A percentile compares a stretch with the other conserved stretches of the same genome.
phyloP scores from a whole-genome alignment of 2,113 vertebrate species.

The Panthera tigris region DNA sequence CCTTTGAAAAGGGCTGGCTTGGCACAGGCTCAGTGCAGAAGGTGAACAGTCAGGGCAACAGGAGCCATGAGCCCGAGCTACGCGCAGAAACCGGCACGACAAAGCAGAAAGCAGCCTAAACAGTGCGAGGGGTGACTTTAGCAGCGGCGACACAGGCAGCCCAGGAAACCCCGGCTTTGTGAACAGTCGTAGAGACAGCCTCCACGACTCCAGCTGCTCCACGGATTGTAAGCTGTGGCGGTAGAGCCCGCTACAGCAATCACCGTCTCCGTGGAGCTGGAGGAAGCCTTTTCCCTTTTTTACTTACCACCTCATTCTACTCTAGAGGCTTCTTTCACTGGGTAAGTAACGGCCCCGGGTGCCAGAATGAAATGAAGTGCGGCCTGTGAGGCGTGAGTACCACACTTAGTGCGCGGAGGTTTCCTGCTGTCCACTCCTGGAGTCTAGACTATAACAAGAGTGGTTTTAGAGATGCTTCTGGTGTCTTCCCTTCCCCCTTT shows the following conservation, averaged over 20 bases:
- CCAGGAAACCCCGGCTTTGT: neutral
- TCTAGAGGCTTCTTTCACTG: neutral
- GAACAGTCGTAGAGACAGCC: neutral
- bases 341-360: conserved; percentile 55
- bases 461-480: neutral
- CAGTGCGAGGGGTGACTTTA: neutral
- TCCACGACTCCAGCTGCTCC: neutral
- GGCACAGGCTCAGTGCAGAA: conserved; percentile 52
- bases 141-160: neutral
- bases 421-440: neutral
- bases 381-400: neutral
- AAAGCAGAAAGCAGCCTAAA: neutral
- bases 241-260: conserved; percentile 44
- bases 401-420: neutral
- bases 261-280: conserved; percentile 42
- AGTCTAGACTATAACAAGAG: neutral
- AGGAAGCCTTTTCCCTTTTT: conserved; percentile 19
- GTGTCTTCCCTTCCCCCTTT: neutral
- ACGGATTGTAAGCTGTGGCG: conserved; percentile 59
- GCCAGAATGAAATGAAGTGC: neutral
- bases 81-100: neutral
- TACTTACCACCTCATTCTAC: conserved; percentile 46
- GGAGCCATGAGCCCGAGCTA: neutral
- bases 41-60: conserved; percentile 34
- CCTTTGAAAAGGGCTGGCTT: conserved; percentile 65